Evolutionary conservation across 53 echinoderm and acorn worm species (phyloP), one percentile per base, ranked within the genome.

Genomic region (Astropecten irregularis): DNA sequence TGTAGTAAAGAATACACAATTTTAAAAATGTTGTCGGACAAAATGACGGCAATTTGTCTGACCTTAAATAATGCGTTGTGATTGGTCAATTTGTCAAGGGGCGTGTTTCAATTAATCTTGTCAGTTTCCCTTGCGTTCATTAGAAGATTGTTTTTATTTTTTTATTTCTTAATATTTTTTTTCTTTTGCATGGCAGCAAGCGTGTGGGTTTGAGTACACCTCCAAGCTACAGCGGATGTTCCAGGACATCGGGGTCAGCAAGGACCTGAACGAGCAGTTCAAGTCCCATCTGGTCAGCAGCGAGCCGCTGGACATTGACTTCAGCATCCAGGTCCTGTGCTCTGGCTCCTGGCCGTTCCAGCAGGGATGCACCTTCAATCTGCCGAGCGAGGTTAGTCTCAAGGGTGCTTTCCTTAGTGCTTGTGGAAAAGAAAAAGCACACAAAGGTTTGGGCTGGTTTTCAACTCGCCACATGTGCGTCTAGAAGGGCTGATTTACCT

Each of bases 121-220:
- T n/a, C n/a, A n/a, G n/a, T n/a, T n/a, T n/a, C n/a, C n/a, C n/a
- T n/a, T n/a, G n/a, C n/a, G n/a, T n/a, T n/a, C n/a, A n/a, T n/a
- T n/a, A n/a, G n/a, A n/a, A n/a, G n/a, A n/a, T n/a, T n/a, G n/a
- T n/a, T n/a, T n/a, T n/a, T n/a, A n/a, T 61, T 9, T 6, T 61
- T 61, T 30, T 30, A 6, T 4, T 54, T 61, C 8, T 25, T 11
- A 29, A 5, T 11, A 2, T 61, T 20, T 28, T 27, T 27, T 16
- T 29, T 49, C 3, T 71, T 88, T 25, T 30, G 18, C 38, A 49
- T 81, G 47, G 66, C 96, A 96, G 96, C 96, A 96, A 96, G 96
- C 96, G 4, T 96, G 96, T 89, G 96, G 96, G 11, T 96, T 96
- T 87, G 96, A 96, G 84, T 96, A 96, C 83, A 96, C 96, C n/a